phyloP scores from a whole-genome alignment of 2,888 invertebrate genomes.

The Meteorus cinctellus region DNA sequence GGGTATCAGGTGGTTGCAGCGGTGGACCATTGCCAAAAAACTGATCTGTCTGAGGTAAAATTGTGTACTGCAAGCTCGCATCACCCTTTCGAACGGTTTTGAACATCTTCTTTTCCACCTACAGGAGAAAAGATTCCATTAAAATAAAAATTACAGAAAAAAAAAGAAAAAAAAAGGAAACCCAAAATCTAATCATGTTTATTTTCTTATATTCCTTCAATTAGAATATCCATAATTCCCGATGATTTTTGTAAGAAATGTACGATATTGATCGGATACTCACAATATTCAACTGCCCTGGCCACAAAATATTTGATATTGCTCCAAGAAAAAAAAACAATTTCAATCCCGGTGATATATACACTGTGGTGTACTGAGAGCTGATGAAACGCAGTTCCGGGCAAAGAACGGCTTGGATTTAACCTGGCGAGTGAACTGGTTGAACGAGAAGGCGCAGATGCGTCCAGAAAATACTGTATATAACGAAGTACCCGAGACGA shows the following conservation, averaged over 20 bases:
- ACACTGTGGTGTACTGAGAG: background rate
- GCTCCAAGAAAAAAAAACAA: background rate
- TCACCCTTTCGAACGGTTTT: conserved; percentile 85
- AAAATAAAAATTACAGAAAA: background rate
- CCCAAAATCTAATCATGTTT: background rate
- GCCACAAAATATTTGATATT: background rate
- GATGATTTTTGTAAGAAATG: background rate
- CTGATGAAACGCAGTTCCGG: background rate
- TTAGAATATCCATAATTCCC: background rate
- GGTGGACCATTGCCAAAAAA: conserved; percentile 53
- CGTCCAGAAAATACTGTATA: conserved; percentile 14
- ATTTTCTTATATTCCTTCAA: background rate
- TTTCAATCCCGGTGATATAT: background rate
- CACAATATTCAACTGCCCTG: background rate
- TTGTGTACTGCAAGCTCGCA: conserved; percentile 84
- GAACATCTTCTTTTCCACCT: conserved; percentile 75
- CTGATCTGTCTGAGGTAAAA: conserved; percentile 81
- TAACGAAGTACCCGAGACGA: conserved; percentile 7
- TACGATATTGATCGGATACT: background rate
- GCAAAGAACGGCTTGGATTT: background rate
- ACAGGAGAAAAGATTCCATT: background rate
- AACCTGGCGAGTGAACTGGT: conserved; percentile 5
- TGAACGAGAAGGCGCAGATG: conserved; percentile 24
- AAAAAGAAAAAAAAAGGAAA: background rate
- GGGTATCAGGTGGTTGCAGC: conserved; percentile 50